Percentiles rank a stretch among this genome's conserved stretches.
phyloP scores from a whole-genome alignment of 2,888 invertebrate genomes.

The Eupithecia pulchellata region DNA sequence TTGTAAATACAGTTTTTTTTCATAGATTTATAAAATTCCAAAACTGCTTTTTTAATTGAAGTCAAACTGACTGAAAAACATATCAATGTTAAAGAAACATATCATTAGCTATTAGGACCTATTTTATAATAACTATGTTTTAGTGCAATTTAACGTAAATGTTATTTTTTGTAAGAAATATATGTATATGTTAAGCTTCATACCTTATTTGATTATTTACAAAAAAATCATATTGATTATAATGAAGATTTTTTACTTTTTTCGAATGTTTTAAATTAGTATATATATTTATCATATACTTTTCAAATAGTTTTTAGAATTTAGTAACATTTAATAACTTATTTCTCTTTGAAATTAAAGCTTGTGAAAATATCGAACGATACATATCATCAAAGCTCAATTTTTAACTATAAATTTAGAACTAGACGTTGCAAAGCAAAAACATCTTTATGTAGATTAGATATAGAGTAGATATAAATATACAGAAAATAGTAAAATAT shows the following conservation, averaged over 20 bases:
- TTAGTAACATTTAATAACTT: conserved; percentile 3
- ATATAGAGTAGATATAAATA: conserved; percentile 58
- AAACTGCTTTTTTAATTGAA: conserved; percentile 31
- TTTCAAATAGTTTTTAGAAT: conserved; percentile 3
- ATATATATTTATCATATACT: conserved; percentile 1
- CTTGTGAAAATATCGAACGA: conserved; percentile 61
- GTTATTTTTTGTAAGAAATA: conserved; percentile 2
- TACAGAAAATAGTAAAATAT: conserved; percentile 46
- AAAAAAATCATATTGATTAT: neutral
- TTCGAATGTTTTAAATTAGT: neutral
- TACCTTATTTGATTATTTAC: neutral
- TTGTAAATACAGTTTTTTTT: conserved; percentile 23
- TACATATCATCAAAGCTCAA: conserved; percentile 84
- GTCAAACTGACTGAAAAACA: conserved; percentile 31
- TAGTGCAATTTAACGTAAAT: neutral
- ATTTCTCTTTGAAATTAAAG: conserved; percentile 27
- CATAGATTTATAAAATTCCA: neutral
- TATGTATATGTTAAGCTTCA: conserved; percentile 1
- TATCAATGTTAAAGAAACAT: conserved; percentile 31
- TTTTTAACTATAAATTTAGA: conserved; percentile 83
- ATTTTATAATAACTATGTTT: conserved; percentile 2
- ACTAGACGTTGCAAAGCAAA: conserved; percentile 78
- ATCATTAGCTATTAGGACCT: conserved; percentile 10
- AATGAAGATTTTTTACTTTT: neutral
- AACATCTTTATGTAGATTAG: conserved; percentile 77